Base-by-base conservation (phyloP, 2,797 vertebrate species). In the Cossypha niveicapilla region DNA sequence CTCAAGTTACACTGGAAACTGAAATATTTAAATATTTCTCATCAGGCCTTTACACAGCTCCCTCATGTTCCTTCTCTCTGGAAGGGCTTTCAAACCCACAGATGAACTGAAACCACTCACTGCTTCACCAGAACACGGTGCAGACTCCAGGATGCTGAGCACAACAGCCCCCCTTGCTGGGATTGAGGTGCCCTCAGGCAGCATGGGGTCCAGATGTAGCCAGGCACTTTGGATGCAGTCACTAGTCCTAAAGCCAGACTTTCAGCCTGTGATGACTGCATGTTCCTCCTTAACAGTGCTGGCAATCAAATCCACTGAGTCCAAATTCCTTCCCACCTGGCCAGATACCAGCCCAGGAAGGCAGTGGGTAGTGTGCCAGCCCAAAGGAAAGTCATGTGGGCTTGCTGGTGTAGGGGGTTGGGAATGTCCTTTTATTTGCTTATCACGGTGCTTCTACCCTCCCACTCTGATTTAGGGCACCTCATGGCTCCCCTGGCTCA, bases 1-100 rank as follows among this genome's bases (percentile, higher is more conserved):
- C 89, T 93, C 74, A 5, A 83, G 72, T 81, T 87, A 74, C 4
- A 4, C 68, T 94, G 88, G 77, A 81, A 92, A 79, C 53, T 2
- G 70, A 88, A 94, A 87, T 44, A 84, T 63, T 88, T 86, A 86
- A 92, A 71, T 85, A 82, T 70, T 93, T 84, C 77, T 86, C 70
- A 57, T 82, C 86, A 86, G 84, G 15, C 39, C 89, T 88, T 86
- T 78, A 72, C n/a, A 23, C 54, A 75, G 51, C 54, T 83, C 30
- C 30, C 35, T 87, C 84, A 27, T 8, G 7, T 54, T 50, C 39
- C 56, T 84, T 74, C n/a, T 48, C 50, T 70, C 76, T 18, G 3
- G 42, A 67, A 62, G 58, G 41, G 35, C 22, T 79, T 90, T 92
- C 14, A 91, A 86, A 75, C 12, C 13, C n/a, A 1, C 14, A 44